A percentile compares a stretch with the other conserved stretches of the same genome.
Evolutionary conservation across 2,888 invertebrate species (phyloP).

Genomic region (Muschampia plurimacula): DNA sequence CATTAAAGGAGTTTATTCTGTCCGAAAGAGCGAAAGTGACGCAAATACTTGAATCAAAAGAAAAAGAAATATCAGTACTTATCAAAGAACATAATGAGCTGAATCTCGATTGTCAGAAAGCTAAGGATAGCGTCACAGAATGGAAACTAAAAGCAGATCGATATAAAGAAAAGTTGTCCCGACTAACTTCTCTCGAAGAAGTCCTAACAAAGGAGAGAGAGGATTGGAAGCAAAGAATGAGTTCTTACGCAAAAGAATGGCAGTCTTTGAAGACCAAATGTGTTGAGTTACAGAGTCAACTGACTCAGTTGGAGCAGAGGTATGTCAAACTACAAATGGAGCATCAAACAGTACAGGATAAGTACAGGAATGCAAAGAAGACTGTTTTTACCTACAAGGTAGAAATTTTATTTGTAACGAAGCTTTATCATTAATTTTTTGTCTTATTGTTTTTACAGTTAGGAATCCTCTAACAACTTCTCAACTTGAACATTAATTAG

Average conservation of each 20-base stretch:
- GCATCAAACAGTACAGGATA: constrained; percentile 81
- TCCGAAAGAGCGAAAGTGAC: constrained; percentile 81
- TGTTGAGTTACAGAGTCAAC: constrained; percentile 72
- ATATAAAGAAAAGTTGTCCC: constrained; percentile 69
- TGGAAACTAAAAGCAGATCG: constrained; percentile 71
- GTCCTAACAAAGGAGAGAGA: constrained; percentile 72
- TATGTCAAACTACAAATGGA: constrained; percentile 70
- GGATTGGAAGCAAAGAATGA: constrained; percentile 65
- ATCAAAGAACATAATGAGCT: constrained; percentile 76
- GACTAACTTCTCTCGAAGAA: constrained; percentile 70
- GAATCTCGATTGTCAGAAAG: constrained; percentile 68
- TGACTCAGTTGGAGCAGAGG: constrained; percentile 72
- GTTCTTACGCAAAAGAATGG: constrained; percentile 63
- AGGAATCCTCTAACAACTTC: too few species aligned
- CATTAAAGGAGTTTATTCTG: constrained; percentile 79
- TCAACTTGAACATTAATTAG: too few species aligned
- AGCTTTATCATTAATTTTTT: too few species aligned
- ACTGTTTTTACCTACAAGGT: constrained; percentile 88
- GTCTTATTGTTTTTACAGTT: too few species aligned
- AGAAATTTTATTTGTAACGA: constrained; percentile 15
- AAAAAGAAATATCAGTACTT: constrained; percentile 77
- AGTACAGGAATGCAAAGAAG: constrained; percentile 87
- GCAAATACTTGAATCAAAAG: constrained; percentile 80
- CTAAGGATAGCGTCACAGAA: constrained; percentile 65
- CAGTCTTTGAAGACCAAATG: constrained; percentile 74